These are phyloP conservation scores for Ianthella basta DNA, from an alignment of 37 sponge, comb jelly and placozoan species.

Conservation along the genomic window DNA sequence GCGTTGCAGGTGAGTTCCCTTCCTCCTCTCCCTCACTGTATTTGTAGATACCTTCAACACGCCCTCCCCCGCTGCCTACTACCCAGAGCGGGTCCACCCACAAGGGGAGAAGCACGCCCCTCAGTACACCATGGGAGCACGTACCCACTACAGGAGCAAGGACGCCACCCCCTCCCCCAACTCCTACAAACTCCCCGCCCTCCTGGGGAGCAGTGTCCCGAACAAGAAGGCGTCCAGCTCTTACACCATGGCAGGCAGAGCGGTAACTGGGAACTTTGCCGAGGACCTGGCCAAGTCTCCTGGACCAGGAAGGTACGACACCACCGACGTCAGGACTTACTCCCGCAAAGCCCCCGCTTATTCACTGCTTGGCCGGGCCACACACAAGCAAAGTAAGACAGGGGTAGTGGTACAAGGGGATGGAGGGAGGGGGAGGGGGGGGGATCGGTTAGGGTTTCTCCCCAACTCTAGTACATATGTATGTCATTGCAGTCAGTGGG, in stretches of 20 bases:
- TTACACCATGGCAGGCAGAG: constrained; percentile 87
- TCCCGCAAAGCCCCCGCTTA: constrained; percentile 82
- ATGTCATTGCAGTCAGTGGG: no score
- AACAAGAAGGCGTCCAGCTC: constrained; percentile 81
- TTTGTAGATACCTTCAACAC: constrained; percentile 78
- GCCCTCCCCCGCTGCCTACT: constrained; percentile 95
- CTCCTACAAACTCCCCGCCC: constrained; percentile 90
- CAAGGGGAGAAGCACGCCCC: constrained; percentile 95
- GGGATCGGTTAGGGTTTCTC: no score
- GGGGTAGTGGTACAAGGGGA: no score
- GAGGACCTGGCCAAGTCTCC: constrained; percentile 97
- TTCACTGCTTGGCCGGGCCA: constrained; percentile 90
- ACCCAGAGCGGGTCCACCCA: constrained; percentile 90
- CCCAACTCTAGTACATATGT: no score
- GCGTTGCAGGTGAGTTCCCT: no score
- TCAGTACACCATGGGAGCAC: constrained; percentile 87
- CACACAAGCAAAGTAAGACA: constrained; percentile 60
- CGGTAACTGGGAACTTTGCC: constrained; percentile 80
- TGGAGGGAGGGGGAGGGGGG: no score
- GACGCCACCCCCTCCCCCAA: constrained; percentile 93
- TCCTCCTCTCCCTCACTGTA: not conserved
- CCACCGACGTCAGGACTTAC: constrained; percentile 54
- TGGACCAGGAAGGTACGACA: constrained; percentile 94
- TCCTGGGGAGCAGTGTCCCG: constrained; percentile 89
- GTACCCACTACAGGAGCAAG: constrained; percentile 83